phyloP scores from a whole-genome alignment of 30 jellyfish, hydroid and myxozoan species.

The Turritopsis rubra region DNA sequence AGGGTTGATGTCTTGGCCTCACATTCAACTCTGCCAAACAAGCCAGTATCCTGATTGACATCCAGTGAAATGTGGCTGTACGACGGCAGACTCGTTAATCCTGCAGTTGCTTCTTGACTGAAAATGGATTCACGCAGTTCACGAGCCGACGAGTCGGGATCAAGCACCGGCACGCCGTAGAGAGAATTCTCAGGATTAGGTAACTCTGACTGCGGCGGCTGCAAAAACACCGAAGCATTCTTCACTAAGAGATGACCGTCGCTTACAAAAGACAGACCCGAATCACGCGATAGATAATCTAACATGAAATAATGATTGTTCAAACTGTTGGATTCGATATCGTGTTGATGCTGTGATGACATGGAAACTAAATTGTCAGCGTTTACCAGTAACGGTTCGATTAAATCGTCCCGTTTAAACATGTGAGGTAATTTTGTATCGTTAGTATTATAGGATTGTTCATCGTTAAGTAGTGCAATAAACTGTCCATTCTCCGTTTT shows the following conservation, averaged over 20 bases:
- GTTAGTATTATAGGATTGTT: background rate
- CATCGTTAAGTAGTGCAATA: background rate
- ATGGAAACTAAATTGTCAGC: background rate
- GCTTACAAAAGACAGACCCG: constrained; percentile 17
- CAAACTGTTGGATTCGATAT: background rate
- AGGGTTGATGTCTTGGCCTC: background rate
- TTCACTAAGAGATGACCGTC: constrained; percentile 18
- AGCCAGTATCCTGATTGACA: background rate
- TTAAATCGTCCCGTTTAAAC: background rate
- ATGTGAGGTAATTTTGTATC: background rate
- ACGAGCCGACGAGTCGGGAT: background rate
- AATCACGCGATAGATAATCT: background rate
- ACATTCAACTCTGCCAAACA: background rate
- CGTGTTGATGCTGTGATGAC: background rate
- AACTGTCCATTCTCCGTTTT: background rate
- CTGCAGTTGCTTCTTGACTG: background rate
- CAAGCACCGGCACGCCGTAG: background rate
- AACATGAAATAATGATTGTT: constrained; percentile 16
- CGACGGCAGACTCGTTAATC: background rate
- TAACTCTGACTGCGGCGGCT: background rate
- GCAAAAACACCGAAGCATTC: constrained; percentile 15
- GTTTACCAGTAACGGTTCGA: background rate
- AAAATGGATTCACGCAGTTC: background rate
- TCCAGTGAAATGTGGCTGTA: constrained; percentile 3
- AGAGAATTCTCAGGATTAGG: background rate